Evolutionary conservation across 2,797 vertebrate genomes (phyloP).

Genomic region (Sciurus carolinensis): DNA sequence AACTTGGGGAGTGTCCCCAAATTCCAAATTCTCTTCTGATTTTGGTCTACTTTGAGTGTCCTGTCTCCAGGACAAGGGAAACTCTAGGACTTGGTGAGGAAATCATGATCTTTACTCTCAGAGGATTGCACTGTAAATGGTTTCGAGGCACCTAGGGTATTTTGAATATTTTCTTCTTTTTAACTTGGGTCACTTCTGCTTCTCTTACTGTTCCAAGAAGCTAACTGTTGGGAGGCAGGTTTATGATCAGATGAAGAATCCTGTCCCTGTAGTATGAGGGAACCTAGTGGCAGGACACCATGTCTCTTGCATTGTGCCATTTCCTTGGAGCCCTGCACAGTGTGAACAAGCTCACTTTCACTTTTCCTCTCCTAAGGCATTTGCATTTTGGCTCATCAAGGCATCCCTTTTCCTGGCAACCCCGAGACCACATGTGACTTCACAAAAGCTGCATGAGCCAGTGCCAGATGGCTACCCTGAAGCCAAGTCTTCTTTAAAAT

Average conservation of each 20-base stretch:
- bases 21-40: conserved; percentile 12
- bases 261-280: background rate
- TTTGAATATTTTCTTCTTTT: background rate
- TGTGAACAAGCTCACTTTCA: conserved; percentile 85
- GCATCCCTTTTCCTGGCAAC: conserved; percentile 82
- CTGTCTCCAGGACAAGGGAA: background rate
- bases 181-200: conserved; percentile 54
- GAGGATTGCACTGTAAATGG: background rate
- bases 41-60: conserved; percentile 1
- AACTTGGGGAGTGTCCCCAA: background rate
- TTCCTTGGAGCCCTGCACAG: conserved; percentile 75
- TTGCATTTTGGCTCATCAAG: conserved; percentile 86
- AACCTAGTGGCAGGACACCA: conserved; percentile 49
- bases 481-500: conserved; percentile 72
- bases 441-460: conserved; percentile 78
- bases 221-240: conserved; percentile 34
- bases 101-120: background rate
- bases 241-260: conserved; percentile 65
- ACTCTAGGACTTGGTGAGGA: background rate
- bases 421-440: conserved; percentile 79
- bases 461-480: conserved; percentile 68
- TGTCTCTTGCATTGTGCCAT: conserved; percentile 71
- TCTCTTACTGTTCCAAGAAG: conserved; percentile 51
- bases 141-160: background rate
- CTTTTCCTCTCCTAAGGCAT: conserved; percentile 82